A percentile compares a stretch with the other conserved stretches of the same genome.
These are phyloP conservation scores for Hyla sarda DNA, from an alignment of 2,113 vertebrate species.

Conservation along the genomic window DNA sequence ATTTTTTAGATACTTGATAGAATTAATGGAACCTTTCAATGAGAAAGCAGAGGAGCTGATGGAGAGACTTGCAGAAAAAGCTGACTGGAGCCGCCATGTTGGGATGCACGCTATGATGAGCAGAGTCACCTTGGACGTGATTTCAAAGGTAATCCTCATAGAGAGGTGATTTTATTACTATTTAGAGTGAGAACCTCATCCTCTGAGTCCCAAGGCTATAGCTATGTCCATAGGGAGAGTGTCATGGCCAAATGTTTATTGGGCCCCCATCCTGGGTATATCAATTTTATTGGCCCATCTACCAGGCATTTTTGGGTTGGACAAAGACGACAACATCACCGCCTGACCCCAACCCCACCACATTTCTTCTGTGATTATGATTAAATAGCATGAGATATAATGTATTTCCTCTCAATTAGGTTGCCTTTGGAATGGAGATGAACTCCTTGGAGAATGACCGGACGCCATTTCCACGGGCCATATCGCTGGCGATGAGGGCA, in stretches of 20 bases:
- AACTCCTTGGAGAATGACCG: conserved; percentile 71
- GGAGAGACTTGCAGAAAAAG: conserved; percentile 74
- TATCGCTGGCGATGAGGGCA: conserved; percentile 79
- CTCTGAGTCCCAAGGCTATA: background rate
- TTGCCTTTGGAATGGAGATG: conserved; percentile 87
- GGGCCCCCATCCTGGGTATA: no score
- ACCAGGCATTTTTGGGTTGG: no score
- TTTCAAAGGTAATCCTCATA: conserved; percentile 72
- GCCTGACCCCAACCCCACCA: no score
- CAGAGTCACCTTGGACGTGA: conserved; percentile 73
- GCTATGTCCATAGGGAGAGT: background rate
- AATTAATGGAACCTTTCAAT: conserved; percentile 78
- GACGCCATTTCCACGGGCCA: conserved; percentile 77
- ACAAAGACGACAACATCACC: no score
- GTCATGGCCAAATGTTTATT: no score
- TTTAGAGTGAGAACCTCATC: no score
- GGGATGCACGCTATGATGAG: conserved; percentile 76
- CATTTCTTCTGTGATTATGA: no score
- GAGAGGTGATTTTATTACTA: background rate
- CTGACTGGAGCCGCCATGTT: conserved; percentile 73
- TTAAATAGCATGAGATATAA: background rate
- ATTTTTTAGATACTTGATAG: conserved; percentile 72
- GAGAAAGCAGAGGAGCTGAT: conserved; percentile 80
- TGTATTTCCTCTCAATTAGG: conserved; percentile 67
- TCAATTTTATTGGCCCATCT: no score